A percentile compares a stretch with the other conserved stretches of the same genome.
Evolutionary conservation across 2,113 vertebrate genomes (phyloP).

Genomic region (Canis aureus): DNA sequence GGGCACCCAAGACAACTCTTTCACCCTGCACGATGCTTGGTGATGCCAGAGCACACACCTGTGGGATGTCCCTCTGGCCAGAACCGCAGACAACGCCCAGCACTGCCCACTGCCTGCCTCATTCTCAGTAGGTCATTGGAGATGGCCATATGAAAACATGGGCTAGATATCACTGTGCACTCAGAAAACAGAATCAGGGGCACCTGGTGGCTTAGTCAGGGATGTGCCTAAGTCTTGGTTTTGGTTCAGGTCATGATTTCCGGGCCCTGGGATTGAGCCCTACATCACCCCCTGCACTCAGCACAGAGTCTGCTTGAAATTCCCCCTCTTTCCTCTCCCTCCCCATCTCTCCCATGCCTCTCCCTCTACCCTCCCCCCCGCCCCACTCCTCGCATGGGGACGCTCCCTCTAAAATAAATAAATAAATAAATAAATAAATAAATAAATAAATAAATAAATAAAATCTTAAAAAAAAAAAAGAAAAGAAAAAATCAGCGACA

Average conservation of each 20-base stretch:
- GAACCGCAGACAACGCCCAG: neutral
- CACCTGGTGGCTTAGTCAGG: neutral
- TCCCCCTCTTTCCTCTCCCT: neutral
- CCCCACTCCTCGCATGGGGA: too few relatives aligned
- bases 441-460: neutral
- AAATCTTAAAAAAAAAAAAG: neutral
- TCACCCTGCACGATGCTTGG: fast-evolving
- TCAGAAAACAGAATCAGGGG: neutral
- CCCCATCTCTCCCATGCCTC: neutral
- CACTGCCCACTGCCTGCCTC: neutral
- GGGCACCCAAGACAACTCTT: neutral
- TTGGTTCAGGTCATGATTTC: neutral
- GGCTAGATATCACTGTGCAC: neutral
- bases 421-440: neutral
- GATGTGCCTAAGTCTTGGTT: neutral
- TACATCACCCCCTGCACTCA: fast-evolving
- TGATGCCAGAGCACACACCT: neutral
- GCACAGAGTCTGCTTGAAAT: neutral
- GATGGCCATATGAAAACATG: neutral
- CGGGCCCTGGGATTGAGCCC: neutral
- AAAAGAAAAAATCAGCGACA: neutral
- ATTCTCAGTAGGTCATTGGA: neutral
- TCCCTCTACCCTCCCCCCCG: too few relatives aligned
- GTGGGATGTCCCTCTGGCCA: neutral
- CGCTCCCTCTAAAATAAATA: neutral